A percentile compares a stretch with the other conserved stretches of the same genome.
phyloP scores from a whole-genome alignment of 2,888 invertebrate genomes.

The Andrena praecox region DNA sequence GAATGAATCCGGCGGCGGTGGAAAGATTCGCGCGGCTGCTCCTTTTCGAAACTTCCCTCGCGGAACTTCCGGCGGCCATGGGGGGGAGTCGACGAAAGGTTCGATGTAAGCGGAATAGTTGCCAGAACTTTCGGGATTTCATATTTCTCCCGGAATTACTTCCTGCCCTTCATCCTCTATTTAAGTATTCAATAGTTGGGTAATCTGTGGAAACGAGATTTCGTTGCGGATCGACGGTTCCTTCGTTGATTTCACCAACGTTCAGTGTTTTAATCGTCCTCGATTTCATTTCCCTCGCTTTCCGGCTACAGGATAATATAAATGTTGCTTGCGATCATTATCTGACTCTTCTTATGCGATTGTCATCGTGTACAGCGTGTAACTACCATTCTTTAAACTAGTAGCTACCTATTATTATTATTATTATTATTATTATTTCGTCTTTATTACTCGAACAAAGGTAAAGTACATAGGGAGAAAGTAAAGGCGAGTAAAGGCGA shows the following conservation, averaged over 20 bases:
- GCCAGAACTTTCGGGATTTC: constrained; percentile 22
- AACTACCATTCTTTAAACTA: too few relatives aligned
- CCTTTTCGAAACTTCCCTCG: constrained; percentile 16
- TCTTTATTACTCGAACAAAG: too few relatives aligned
- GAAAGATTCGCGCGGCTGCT: constrained; percentile 10
- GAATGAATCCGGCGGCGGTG: not conserved
- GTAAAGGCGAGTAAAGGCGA: too few relatives aligned
- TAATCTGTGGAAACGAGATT: not conserved
- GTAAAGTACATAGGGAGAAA: too few relatives aligned
- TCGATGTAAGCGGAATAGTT: constrained; percentile 29
- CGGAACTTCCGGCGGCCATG: constrained; percentile 14
- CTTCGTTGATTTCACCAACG: not conserved
- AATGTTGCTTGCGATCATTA: not conserved
- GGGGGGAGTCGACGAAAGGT: constrained; percentile 1
- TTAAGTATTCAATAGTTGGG: constrained; percentile 19
- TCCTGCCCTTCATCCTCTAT: not conserved
- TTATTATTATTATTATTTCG: too few relatives aligned
- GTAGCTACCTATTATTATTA: too few relatives aligned
- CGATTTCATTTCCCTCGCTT: too few relatives aligned
- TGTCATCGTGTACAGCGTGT: too few relatives aligned
- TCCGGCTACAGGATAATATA: too few relatives aligned
- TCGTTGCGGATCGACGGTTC: not conserved
- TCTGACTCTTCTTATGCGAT: too few relatives aligned
- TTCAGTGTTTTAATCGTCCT: not conserved
- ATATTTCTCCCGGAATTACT: constrained; percentile 29